Conservation (phyloP, 2,797 vertebrate species). For the Smutsia gigantea region DNA sequence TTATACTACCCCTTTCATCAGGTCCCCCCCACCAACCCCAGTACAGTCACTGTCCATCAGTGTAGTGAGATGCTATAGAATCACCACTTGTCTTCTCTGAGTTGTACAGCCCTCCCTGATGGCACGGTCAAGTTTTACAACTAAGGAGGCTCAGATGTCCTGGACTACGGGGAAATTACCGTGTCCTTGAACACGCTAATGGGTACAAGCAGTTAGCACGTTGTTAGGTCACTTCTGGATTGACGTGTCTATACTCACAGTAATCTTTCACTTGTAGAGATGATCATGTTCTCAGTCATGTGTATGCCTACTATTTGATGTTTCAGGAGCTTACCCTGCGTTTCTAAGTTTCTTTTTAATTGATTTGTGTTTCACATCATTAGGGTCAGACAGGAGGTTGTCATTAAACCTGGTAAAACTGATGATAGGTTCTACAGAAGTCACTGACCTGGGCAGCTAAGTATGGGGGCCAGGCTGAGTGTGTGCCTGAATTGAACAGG, state of each 20-base stretch:
- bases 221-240: not conserved
- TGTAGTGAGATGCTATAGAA: no score
- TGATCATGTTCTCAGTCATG: not conserved
- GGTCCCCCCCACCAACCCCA: no score
- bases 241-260: not conserved
- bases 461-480: not conserved
- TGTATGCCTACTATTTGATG: not conserved
- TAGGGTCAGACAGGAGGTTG: not conserved
- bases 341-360: conserved; percentile 15
- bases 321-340: not conserved
- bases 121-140: no score
- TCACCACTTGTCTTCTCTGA: no score
- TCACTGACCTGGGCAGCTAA: not conserved
- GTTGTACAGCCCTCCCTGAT: no score
- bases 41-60: no score
- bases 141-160: not conserved
- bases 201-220: not conserved
- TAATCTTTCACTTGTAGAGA: not conserved
- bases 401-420: not conserved
- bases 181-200: not conserved
- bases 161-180: not conserved
- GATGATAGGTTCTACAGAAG: not conserved
- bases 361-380: not conserved
- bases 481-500: not conserved
- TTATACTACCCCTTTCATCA: no score